A percentile compares a stretch with the other conserved stretches of the same genome.
Conservation (phyloP, 37 sponge, comb jelly and placozoan genomes). For the Aplysina aerophoba region DNA sequence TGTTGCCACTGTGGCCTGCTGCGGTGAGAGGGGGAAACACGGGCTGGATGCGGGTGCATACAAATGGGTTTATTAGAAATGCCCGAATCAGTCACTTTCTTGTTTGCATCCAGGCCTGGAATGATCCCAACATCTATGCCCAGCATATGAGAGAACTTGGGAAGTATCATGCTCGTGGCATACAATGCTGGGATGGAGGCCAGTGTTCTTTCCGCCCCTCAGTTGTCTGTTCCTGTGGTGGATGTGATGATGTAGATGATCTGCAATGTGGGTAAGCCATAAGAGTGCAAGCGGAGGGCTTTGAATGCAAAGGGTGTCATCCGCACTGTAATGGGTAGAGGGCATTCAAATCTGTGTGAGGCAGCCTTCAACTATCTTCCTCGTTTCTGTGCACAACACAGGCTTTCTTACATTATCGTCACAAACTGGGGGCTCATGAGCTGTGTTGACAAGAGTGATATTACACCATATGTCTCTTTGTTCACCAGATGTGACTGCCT, state of each 20-base stretch:
- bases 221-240: neutral
- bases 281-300: neutral
- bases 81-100: neutral
- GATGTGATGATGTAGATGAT: neutral
- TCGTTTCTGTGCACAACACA: neutral
- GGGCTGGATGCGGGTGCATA: too few relatives aligned
- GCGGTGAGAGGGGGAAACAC: neutral
- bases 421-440: constrained; percentile 8
- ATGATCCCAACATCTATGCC: neutral
- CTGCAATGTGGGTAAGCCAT: too few relatives aligned
- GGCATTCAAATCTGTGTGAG: neutral
- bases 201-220: neutral
- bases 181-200: neutral
- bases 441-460: neutral
- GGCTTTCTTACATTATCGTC: neutral
- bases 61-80: neutral
- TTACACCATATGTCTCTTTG: constrained; percentile 1
- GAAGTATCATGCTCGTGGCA: neutral
- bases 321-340: neutral
- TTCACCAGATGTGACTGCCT: too few relatives aligned
- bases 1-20: neutral
- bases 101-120: neutral
- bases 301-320: neutral
- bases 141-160: too few relatives aligned
- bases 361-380: neutral